phyloP scores from a whole-genome alignment of 2,888 invertebrate genomes.

The Incurvaria masculella region DNA sequence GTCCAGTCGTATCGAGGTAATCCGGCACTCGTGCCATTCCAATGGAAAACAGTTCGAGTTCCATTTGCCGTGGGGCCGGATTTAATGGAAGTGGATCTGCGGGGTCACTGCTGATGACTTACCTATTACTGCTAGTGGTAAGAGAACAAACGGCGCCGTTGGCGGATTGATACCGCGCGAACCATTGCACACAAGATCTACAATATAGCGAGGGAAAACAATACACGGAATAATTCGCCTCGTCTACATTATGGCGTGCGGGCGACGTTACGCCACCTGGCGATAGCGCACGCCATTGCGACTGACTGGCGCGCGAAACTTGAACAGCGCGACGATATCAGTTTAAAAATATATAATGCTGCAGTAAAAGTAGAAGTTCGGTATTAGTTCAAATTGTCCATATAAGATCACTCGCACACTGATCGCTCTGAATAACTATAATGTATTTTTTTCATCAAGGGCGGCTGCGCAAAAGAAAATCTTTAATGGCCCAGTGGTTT shows the following conservation, averaged over 20 bases:
- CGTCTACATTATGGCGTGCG: constrained; percentile 13
- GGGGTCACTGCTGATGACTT: neutral
- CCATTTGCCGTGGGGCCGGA: too few relatives aligned
- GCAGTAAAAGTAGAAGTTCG: neutral
- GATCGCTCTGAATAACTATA: neutral
- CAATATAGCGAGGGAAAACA: neutral
- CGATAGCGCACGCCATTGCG: neutral
- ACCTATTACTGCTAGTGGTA: neutral
- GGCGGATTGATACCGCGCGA: neutral
- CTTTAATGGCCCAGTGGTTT: neutral
- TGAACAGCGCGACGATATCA: neutral
- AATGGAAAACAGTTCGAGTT: too few relatives aligned
- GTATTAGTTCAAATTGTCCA: neutral
- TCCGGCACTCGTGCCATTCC: too few relatives aligned
- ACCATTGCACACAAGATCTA: neutral
- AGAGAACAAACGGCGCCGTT: neutral
- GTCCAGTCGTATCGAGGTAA: too few relatives aligned
- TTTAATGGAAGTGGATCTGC: too few relatives aligned
- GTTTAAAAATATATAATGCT: neutral
- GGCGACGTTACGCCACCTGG: constrained; percentile 12
- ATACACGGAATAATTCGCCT: neutral
- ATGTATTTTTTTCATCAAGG: neutral
- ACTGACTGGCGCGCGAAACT: neutral
- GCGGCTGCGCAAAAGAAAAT: neutral
- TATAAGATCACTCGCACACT: neutral